Conservation (phyloP, 2,113 vertebrate genomes). For the Scomber japonicus region DNA sequence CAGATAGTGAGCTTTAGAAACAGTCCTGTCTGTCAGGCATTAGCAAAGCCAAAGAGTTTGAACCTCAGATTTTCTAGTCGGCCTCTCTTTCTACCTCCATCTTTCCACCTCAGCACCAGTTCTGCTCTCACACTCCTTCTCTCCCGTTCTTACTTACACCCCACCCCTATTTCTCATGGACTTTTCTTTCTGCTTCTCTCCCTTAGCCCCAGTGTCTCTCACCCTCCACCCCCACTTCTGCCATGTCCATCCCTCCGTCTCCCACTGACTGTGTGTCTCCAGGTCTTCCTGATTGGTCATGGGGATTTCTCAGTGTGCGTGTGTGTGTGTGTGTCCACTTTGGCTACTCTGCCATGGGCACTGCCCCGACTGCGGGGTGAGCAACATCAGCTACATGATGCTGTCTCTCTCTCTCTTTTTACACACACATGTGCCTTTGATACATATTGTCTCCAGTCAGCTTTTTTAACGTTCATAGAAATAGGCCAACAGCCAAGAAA, state of each 20-base stretch:
- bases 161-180: constrained; percentile 45
- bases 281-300: constrained; percentile 81
- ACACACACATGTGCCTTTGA: constrained; percentile 31
- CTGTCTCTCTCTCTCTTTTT: neutral
- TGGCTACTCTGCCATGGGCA: constrained; percentile 36
- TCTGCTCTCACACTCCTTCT: constrained; percentile 12
- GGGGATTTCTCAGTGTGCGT: constrained; percentile 74
- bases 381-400: constrained; percentile 44
- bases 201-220: constrained; percentile 35
- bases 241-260: constrained; percentile 54
- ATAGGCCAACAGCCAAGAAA: constrained; percentile 58
- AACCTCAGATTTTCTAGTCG: neutral
- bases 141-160: constrained; percentile 33
- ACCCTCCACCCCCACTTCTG: constrained; percentile 47
- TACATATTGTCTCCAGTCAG: constrained; percentile 34
- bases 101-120: constrained; percentile 20
- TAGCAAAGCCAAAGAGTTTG: neutral
- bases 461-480: constrained; percentile 51
- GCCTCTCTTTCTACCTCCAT: neutral
- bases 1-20: too few species aligned
- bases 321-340: constrained; percentile 44
- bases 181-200: constrained; percentile 14
- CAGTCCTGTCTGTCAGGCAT: neutral
- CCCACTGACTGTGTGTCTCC: constrained; percentile 76
- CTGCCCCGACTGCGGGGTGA: constrained; percentile 49